Evolutionary conservation across 2,797 vertebrate species (phyloP).

Genomic region (Alauda arvensis): DNA sequence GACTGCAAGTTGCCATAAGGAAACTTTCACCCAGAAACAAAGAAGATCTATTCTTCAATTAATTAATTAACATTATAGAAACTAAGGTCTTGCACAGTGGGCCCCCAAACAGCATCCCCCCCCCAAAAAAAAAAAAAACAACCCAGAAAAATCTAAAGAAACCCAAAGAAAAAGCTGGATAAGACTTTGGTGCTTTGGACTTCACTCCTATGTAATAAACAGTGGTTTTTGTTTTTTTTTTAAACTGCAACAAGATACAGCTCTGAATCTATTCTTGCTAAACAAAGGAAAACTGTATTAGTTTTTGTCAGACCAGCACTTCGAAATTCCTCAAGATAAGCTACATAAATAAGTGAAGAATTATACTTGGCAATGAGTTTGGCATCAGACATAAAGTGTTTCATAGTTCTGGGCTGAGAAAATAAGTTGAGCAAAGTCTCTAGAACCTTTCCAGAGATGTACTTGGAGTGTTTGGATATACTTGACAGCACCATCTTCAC

Average conservation of each 20-base stretch:
- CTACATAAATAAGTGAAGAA: slow-evolving; percentile 52
- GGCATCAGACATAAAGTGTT: slow-evolving; percentile 42
- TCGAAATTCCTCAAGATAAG: slow-evolving; percentile 55
- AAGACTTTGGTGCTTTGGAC: background rate
- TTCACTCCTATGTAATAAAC: background rate
- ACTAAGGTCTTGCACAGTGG: background rate
- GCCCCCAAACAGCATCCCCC: background rate
- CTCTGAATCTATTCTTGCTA: slow-evolving; percentile 17
- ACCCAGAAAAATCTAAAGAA: too few species aligned
- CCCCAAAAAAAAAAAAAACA: too few species aligned
- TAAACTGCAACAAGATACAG: background rate
- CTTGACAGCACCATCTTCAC: slow-evolving; percentile 46
- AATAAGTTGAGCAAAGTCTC: slow-evolving; percentile 60
- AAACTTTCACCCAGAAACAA: background rate
- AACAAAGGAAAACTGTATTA: slow-evolving; percentile 43
- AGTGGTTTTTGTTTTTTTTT: background rate
- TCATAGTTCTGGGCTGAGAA: slow-evolving; percentile 51
- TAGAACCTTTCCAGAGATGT: slow-evolving; percentile 42
- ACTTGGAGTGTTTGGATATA: slow-evolving; percentile 35
- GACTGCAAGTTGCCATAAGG: background rate
- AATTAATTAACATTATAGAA: background rate
- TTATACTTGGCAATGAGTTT: slow-evolving; percentile 51
- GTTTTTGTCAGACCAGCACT: slow-evolving; percentile 36
- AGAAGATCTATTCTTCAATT: background rate
- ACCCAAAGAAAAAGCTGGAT: background rate